phyloP scores from a whole-genome alignment of 2,113 vertebrate genomes.

The Naja naja region DNA sequence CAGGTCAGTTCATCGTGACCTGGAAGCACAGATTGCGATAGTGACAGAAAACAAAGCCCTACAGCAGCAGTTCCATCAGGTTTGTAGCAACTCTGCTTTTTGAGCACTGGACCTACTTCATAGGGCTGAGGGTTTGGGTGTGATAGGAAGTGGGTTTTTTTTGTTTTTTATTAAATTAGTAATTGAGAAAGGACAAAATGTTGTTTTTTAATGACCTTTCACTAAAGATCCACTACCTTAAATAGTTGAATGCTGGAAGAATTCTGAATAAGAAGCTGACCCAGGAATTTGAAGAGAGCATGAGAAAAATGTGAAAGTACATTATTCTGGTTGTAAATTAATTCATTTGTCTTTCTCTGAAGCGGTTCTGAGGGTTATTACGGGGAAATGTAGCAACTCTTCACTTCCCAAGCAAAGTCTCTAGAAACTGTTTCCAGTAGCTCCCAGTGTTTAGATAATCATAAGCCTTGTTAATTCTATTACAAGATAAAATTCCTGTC shows the following conservation, averaged over 20 bases:
- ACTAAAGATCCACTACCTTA: conserved; percentile 1
- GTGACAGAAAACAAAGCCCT: conserved; percentile 87
- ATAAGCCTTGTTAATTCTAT: neutral
- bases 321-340: neutral
- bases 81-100: conserved; percentile 33
- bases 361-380: neutral
- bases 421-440: neutral
- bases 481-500: neutral
- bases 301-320: accelerated
- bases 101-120: neutral
- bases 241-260: neutral
- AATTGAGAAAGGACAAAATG: conserved; percentile 6
- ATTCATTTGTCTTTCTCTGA: neutral
- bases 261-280: accelerated
- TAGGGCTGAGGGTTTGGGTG: neutral
- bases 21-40: conserved; percentile 95
- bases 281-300: neutral
- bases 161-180: neutral
- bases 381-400: neutral
- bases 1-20: conserved; percentile 93
- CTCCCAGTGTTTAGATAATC: neutral
- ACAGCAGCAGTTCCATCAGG: conserved; percentile 90
- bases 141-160: neutral
- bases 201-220: neutral
- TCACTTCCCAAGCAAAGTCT: neutral